Percentiles rank a stretch among this genome's conserved stretches.
phyloP scores from a whole-genome alignment of 2,797 vertebrate genomes.

The Xyrichtys novacula region DNA sequence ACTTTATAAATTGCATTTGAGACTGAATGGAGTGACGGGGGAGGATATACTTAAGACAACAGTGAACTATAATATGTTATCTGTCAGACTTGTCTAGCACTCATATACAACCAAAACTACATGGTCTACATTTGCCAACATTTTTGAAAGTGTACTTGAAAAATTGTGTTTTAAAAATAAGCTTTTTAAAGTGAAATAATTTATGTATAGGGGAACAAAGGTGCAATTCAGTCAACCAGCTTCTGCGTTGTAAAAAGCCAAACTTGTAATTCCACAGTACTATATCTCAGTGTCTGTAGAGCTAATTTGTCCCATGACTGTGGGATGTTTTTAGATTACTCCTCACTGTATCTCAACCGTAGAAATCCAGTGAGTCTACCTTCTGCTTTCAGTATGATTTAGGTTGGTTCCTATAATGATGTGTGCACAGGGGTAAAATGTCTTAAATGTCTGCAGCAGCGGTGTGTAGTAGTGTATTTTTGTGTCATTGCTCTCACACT shows the following conservation, averaged over 20 bases:
- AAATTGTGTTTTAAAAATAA: slow-evolving; percentile 33
- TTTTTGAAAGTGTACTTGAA: slow-evolving; percentile 65
- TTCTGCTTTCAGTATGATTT: slow-evolving; percentile 66
- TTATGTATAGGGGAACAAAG: slow-evolving; percentile 25
- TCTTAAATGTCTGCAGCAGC: slow-evolving; percentile 48
- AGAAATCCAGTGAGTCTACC: slow-evolving; percentile 37
- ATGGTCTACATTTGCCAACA: slow-evolving; percentile 37
- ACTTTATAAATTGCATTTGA: slow-evolving; percentile 19
- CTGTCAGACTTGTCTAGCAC: slow-evolving; percentile 19
- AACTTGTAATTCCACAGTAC: slow-evolving; percentile 55
- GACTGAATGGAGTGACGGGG: background rate
- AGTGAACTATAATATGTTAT: slow-evolving; percentile 19
- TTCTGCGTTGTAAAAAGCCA: slow-evolving; percentile 73
- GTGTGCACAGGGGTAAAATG: slow-evolving; percentile 34
- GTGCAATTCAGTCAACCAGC: slow-evolving; percentile 55
- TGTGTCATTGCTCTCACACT: slow-evolving; percentile 33
- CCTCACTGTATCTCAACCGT: slow-evolving; percentile 57
- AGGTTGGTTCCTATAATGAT: slow-evolving; percentile 31
- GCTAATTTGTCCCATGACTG: slow-evolving; percentile 43
- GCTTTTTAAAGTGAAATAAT: slow-evolving; percentile 47
- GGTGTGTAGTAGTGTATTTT: slow-evolving; percentile 42
- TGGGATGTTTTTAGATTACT: slow-evolving; percentile 50
- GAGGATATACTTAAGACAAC: background rate
- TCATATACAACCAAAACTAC: slow-evolving; percentile 35
- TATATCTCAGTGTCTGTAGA: slow-evolving; percentile 58